A percentile compares a stretch with the other conserved stretches of the same genome.
Evolutionary conservation across 2,797 vertebrate genomes (phyloP).

Genomic region (Heterohyrax brucei): DNA sequence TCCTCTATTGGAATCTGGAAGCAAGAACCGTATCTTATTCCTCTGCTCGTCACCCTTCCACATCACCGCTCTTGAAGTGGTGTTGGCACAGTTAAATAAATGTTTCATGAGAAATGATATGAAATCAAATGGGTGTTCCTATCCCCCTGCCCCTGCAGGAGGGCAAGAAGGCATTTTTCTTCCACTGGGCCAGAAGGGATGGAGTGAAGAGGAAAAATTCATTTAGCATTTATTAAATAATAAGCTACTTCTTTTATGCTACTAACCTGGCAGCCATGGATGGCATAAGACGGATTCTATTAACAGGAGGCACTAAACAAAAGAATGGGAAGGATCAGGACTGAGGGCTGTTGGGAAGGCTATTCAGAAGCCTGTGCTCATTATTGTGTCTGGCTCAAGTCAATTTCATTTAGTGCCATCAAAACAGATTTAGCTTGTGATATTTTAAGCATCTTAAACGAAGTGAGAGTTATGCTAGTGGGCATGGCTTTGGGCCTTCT

Average conservation of each 20-base stretch:
- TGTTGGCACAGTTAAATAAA: not conserved
- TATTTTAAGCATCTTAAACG: conserved; percentile 83
- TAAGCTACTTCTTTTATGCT: conserved; percentile 56
- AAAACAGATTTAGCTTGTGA: conserved; percentile 79
- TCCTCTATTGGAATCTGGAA: not conserved
- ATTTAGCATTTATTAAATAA: conserved; percentile 65
- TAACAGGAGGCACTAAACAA: conserved; percentile 64
- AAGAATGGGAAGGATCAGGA: not conserved
- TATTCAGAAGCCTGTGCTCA: conserved; percentile 53
- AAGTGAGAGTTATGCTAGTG: conserved; percentile 82
- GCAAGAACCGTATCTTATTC: not conserved
- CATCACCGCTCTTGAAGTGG: conserved; percentile 36
- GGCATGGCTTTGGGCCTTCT: conserved; percentile 71
- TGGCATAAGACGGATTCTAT: conserved; percentile 43
- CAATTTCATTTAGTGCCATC: conserved; percentile 80
- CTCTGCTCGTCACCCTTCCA: not conserved
- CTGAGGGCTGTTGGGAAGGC: conserved; percentile 67
- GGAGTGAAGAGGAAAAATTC: conserved; percentile 67
- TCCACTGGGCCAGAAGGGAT: conserved; percentile 35
- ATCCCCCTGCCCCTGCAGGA: conserved; percentile 47
- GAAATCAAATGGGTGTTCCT: conserved; percentile 66
- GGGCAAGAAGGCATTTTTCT: conserved; percentile 55
- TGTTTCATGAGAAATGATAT: conserved; percentile 41
- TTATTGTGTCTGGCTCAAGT: conserved; percentile 71
- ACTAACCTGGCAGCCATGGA: conserved; percentile 41